Evolutionary conservation across 2,888 invertebrate species (phyloP), one percentile per base, ranked within the genome.

Genomic region (Sussaba pulchella): DNA sequence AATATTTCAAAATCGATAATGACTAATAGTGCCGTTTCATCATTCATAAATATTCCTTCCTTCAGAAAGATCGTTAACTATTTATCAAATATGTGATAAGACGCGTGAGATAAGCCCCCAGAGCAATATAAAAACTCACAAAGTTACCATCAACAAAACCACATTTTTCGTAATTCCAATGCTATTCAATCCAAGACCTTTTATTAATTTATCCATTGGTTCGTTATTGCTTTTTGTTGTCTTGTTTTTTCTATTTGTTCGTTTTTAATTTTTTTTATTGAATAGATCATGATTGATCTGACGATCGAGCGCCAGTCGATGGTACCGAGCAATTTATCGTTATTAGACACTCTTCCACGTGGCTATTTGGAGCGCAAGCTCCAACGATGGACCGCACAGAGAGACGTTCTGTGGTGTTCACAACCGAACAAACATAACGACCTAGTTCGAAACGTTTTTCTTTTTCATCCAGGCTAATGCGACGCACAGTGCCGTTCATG

Each of bases 381-480:
- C 4, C 24, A 41, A 12, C 50, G 52, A 72, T 50, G 74, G 75
- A 71, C 79, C 75, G 45, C 66, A 71, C 59, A 72, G 45, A 71
- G 71, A 50, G 75, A 76, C 72, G 54, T n/a, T 76, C 67, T 72
- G 54, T 72, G 39, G 76, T 72, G 41, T 36, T 45, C 66, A 61
- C 21, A 70, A 21, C 74, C 36, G 64, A 61, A 61, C 52, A 72
- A 72, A 80, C 76, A 61, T 61, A 72, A 52, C 71, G 80, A 80
- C 80, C 80, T 72, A 76, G 54, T 80, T 80, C 26, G 76, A 10
- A 50, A 63, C 47, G 66, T 76, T 61, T 80, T 75, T 50, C 31
- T 67, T 61, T 80, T 75, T 50, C 31, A 63, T 75, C 67, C 43
- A 24, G 39, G 39, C 72, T 47, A 76, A 72, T 75, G 69, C 73